Base-by-base conservation (phyloP, 2,797 vertebrate genomes). In the Crax fasciolata region DNA sequence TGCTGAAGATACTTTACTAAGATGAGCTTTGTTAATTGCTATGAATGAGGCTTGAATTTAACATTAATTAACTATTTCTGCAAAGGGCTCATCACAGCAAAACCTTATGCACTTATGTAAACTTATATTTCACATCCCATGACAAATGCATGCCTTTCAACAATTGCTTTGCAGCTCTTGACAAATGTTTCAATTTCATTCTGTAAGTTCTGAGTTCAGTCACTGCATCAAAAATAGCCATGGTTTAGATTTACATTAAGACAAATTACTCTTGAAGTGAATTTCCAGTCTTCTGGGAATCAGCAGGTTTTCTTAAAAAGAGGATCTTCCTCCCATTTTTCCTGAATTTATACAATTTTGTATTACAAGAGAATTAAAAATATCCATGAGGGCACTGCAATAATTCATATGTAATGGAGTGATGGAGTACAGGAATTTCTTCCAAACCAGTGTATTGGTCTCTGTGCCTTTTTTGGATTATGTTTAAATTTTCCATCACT, bases 371-470 rank as follows among this genome's bases (percentile, higher is more conserved):
- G 59, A 85, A 93, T 81, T 90, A 87, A 92, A 95, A 95, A 87
- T 75, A 90, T 79, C 70, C 66, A 70, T 39, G 51, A 89, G 18
- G 76, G 49, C 25, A 92, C 17, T 72, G 71, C 71, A 91, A 63
- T 89, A 95, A 96, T 90, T 90, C 49, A 55, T 86, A 54, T 67
- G 44, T 75, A 75, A 68, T 61, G 43, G 57, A 67, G 35, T 65
- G 49, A 78, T 75, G 65, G 25, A 62, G 87, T 90, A 89, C 58
- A 71, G 71, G 71, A 96, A 90, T 96, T 77, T 72, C 13, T 96
- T 97, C 90, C 94, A 95, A 97, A 94, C 87, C 93, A 95, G 55
- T 78, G 52, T 96, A 76, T 97, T 65, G 79, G 61, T 87, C 84
- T 94, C 89, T 70, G 11, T 62, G 58, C 32, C 67, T 97, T 82